phyloP scores from a whole-genome alignment of 2,888 invertebrate species.

The Pocota personata region DNA sequence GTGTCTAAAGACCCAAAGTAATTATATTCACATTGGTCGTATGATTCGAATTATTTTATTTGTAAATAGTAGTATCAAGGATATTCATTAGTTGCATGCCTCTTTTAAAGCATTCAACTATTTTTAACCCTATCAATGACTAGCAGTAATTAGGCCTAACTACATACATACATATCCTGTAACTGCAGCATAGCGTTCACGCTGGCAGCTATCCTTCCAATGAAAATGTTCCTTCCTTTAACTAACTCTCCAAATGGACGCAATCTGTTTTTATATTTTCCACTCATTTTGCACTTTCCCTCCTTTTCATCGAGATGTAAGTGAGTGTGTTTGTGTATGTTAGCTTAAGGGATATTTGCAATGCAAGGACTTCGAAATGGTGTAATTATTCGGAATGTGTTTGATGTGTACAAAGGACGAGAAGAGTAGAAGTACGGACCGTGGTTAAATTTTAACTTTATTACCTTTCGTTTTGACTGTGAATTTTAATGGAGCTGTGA shows the following conservation, averaged over 20 bases:
- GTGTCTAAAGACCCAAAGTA: constrained; percentile 25
- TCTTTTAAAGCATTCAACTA: background rate
- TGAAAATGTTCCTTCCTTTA: constrained; percentile 25
- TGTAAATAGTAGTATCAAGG: background rate
- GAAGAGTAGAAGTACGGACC: background rate
- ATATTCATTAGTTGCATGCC: background rate
- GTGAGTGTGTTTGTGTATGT: background rate
- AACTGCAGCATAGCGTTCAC: constrained; percentile 2
- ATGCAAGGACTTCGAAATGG: constrained; percentile 55
- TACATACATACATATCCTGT: background rate
- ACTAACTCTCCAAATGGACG: constrained; percentile 25
- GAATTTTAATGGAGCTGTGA: constrained; percentile 57
- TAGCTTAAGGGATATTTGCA: constrained; percentile 52
- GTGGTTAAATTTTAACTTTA: constrained; percentile 68
- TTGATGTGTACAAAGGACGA: constrained; percentile 31
- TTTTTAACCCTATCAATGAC: background rate
- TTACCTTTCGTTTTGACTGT: constrained; percentile 66
- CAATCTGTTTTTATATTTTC: constrained; percentile 38
- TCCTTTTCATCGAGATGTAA: background rate
- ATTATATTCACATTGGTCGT: constrained; percentile 2
- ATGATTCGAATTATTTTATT: background rate
- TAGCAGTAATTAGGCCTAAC: constrained; percentile 24
- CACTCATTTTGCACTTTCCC: background rate
- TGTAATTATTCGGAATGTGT: constrained; percentile 66
- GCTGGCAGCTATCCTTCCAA: constrained; percentile 24